A percentile compares a stretch with the other conserved stretches of the same genome.
phyloP scores from a whole-genome alignment of 1,140 invertebrate genomes.

The Saxidomus purpurata region DNA sequence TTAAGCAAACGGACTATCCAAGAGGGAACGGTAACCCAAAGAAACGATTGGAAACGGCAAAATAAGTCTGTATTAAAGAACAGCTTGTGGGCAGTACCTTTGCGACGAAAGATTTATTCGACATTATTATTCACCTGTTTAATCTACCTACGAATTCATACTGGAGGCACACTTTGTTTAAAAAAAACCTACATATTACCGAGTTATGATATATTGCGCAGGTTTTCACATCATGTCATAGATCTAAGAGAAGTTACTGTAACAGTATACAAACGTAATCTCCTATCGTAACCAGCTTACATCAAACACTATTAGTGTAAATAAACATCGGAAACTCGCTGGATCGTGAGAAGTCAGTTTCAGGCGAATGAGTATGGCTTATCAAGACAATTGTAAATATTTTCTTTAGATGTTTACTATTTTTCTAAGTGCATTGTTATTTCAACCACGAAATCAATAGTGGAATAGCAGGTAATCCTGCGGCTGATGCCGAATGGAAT shows the following conservation, averaged over 20 bases:
- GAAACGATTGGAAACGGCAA: no score
- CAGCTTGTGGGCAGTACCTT: not conserved
- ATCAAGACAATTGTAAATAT: conserved; percentile 54
- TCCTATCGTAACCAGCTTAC: not conserved
- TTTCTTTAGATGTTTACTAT: conserved; percentile 25
- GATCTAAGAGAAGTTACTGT: conserved; percentile 9
- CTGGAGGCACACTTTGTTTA: not conserved
- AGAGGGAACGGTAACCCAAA: no score
- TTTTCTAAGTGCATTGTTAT: conserved; percentile 34
- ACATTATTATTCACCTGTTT: not conserved
- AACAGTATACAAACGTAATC: conserved; percentile 54
- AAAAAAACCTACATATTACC: not conserved
- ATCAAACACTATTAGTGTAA: conserved; percentile 51
- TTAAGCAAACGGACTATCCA: no score
- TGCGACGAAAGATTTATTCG: no score
- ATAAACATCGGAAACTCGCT: conserved; percentile 54
- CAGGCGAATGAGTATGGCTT: not conserved
- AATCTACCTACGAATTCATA: not conserved
- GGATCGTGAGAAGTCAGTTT: not conserved
- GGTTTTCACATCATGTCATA: conserved; percentile 2
- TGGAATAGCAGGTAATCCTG: not conserved
- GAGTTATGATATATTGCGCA: conserved; percentile 55
- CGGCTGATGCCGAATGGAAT: not conserved
- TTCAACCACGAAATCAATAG: conserved; percentile 40
- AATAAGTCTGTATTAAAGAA: no score